Conservation (phyloP, 2,888 invertebrate species). For the Molorchus minor region DNA sequence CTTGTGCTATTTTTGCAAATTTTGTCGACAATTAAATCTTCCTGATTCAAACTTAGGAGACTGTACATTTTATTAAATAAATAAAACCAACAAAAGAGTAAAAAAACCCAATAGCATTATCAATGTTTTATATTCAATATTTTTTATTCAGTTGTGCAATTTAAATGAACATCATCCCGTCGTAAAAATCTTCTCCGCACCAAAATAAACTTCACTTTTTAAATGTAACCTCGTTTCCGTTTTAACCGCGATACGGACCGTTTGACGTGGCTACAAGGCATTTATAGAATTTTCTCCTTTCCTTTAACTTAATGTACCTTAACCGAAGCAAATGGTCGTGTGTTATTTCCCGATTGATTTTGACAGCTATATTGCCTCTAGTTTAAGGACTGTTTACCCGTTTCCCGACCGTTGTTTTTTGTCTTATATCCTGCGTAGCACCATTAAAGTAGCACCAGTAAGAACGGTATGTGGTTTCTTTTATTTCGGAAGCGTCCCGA, state of each 20-base stretch:
- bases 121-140: not conserved
- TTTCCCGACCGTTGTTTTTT: not conserved
- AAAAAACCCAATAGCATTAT: too few species aligned
- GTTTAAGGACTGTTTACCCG: slow-evolving; percentile 19
- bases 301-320: slow-evolving; percentile 2
- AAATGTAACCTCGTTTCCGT: slow-evolving; percentile 1
- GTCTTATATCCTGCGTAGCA: not conserved
- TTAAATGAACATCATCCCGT: slow-evolving; percentile 1
- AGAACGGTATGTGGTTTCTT: too few species aligned
- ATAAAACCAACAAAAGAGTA: too few species aligned
- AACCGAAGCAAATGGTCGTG: slow-evolving; percentile 11
- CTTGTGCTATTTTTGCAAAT: too few species aligned
- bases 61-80: too few species aligned
- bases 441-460: too few species aligned
- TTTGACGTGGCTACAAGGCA: slow-evolving; percentile 13
- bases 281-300: slow-evolving; percentile 7
- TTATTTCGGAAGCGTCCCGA: too few species aligned
- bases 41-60: too few species aligned
- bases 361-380: slow-evolving; percentile 19
- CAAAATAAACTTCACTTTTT: not conserved
- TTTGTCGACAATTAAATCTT: too few species aligned
- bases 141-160: slow-evolving; percentile 2
- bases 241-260: not conserved
- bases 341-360: slow-evolving; percentile 22
- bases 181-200: slow-evolving; percentile 7